Evolutionary conservation across 2,797 vertebrate genomes (phyloP).

Genomic region (Pelodytes ibericus): DNA sequence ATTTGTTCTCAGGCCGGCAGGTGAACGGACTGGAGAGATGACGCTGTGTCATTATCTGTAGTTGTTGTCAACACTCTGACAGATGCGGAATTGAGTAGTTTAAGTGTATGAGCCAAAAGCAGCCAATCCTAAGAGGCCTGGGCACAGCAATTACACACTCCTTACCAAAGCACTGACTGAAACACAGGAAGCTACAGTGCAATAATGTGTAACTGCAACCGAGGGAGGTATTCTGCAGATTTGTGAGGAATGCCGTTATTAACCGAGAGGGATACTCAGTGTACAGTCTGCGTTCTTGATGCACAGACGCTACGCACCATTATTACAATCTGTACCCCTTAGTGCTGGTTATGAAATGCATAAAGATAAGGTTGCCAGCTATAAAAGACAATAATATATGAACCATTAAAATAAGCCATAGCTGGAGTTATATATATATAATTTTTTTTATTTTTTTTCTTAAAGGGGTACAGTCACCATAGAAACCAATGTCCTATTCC

Average conservation of each 20-base stretch:
- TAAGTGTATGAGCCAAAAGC: constrained; percentile 72
- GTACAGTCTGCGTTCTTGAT: neutral
- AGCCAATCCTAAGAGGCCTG: constrained; percentile 60
- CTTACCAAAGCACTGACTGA: constrained; percentile 56
- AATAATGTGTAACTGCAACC: constrained; percentile 59
- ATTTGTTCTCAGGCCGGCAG: constrained; percentile 70
- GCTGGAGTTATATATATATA: too few species aligned
- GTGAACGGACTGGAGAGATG: constrained; percentile 71
- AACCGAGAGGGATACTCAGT: neutral
- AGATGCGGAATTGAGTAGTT: constrained; percentile 74
- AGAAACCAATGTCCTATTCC: too few species aligned
- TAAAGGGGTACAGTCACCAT: too few species aligned
- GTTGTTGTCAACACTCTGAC: constrained; percentile 81
- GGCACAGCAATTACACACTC: constrained; percentile 53
- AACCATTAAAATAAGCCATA: too few species aligned
- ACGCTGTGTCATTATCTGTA: constrained; percentile 76
- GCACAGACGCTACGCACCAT: neutral
- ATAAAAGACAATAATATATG: neutral
- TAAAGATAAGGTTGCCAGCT: neutral
- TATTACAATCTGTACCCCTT: neutral
- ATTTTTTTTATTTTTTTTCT: too few species aligned
- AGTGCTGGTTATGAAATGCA: neutral
- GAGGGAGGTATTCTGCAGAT: constrained; percentile 12
- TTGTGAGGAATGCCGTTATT: neutral
- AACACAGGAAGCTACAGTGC: constrained; percentile 48